Conservation (phyloP, 2,888 invertebrate genomes). For the Nymphalis urticae region DNA sequence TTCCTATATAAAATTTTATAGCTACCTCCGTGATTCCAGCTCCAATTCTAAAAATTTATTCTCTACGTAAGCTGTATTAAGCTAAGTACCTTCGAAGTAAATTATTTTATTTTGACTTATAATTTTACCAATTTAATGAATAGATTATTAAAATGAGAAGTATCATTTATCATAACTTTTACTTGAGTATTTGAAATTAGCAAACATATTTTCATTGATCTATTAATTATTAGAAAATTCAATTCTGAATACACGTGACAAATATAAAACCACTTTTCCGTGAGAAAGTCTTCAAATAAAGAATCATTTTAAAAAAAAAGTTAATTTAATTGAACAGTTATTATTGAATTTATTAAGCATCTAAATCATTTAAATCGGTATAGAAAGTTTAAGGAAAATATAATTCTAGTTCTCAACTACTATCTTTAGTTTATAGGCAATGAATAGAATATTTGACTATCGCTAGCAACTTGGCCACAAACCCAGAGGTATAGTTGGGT, state of each 20-base stretch:
- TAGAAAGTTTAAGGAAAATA: slow-evolving; percentile 2
- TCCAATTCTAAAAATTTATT: slow-evolving; percentile 48
- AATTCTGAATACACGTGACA: too few relatives aligned
- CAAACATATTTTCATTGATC: too few relatives aligned
- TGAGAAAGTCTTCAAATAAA: too few relatives aligned
- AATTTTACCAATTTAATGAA: background rate
- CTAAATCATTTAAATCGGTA: background rate
- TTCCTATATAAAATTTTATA: slow-evolving; percentile 70
- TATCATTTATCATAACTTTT: too few relatives aligned
- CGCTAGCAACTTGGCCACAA: slow-evolving; percentile 54
- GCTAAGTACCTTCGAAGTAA: slow-evolving; percentile 20
- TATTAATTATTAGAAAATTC: too few relatives aligned
- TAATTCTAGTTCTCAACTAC: slow-evolving; percentile 7
- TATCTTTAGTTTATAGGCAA: slow-evolving; percentile 28
- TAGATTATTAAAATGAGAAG: background rate
- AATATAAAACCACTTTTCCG: too few relatives aligned
- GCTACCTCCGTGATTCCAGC: slow-evolving; percentile 55
- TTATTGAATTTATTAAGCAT: too few relatives aligned
- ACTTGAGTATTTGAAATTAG: too few relatives aligned
- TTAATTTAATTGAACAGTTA: too few relatives aligned
- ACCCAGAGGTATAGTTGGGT: slow-evolving; percentile 1
- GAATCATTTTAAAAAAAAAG: too few relatives aligned
- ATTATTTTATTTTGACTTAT: slow-evolving; percentile 16
- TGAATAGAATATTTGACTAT: slow-evolving; percentile 69
- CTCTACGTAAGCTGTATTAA: slow-evolving; percentile 28